Base-by-base conservation (phyloP, 2,888 invertebrate species). In the Cheilosia scutellata region DNA sequence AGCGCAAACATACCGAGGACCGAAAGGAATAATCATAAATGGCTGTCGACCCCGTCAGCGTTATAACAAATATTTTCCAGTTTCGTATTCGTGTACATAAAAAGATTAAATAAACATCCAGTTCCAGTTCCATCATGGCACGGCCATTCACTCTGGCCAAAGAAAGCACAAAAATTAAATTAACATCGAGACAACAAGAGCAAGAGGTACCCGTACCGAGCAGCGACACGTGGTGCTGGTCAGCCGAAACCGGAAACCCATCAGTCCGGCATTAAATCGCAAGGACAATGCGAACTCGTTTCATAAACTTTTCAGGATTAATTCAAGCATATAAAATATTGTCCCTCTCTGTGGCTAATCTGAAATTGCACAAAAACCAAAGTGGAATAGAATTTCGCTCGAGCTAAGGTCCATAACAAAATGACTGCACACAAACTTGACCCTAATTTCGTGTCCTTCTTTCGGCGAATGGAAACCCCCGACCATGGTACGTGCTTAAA, bases 381-480 rank as follows among this genome's bases (percentile, higher is more conserved):
- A 25, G 25, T 33, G 5, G 37, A 11, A 31, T 20, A n/a, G 33
- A 37, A 9, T 11, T 37, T 2, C 57, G 37, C 20, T 33, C 57
- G 27, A 25, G 4, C 6, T 49, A 9, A 20, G 51, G 27, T 51
- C 27, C 11, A 9, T 33, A 9, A 2, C 2, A 9, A 44, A 44
- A 44, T 44, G 44, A 44, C 16, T 7, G 11, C 9, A 58, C n/a
- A 62, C 31, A 31, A 63, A 63, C 47, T 63, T 63, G 62, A 63
- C 62, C 62, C 62, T 47, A 63, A 63, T 63, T 63, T 20, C 47
- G 47, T 47, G 62, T 47, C 29, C 44, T 62, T 31, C n/a, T 27
- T 51, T 51, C 27, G 51, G 51, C 13, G 51, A 27, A 51, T 47
- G 31, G 47, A 20, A 20, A 47, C n/a, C n/a, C 42, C n/a, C 42